These are phyloP conservation scores for Protosalanx chinensis DNA, from an alignment of 2,797 vertebrate species.

Conservation along the genomic window DNA sequence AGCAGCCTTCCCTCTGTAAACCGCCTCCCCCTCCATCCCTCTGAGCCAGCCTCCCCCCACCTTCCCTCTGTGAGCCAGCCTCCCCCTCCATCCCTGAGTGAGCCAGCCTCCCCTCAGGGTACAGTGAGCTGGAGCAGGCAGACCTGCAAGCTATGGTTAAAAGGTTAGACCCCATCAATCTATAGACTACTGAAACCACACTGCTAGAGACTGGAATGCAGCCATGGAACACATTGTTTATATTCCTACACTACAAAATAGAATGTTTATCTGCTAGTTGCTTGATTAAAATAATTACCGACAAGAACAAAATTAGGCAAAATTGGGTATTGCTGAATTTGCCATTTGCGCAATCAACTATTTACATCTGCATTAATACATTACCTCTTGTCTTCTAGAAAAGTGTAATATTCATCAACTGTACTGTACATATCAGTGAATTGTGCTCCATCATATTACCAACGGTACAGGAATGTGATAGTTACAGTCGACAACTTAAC, in stretches of 20 bases:
- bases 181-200: not conserved
- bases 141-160: not conserved
- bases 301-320: conserved; percentile 3
- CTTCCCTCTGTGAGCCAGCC: conserved; percentile 31
- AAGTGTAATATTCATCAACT: conserved; percentile 28
- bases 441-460: conserved; percentile 31
- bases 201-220: not conserved
- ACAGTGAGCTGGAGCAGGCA: not conserved
- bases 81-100: conserved; percentile 12
- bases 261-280: not conserved
- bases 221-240: not conserved
- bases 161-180: not conserved
- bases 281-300: not conserved
- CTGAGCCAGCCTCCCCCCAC: conserved; percentile 15
- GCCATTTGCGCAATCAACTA: conserved; percentile 24
- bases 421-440: conserved; percentile 23
- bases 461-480: conserved; percentile 15
- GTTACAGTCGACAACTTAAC: conserved; percentile 5
- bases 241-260: not conserved
- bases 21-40: conserved; percentile 10
- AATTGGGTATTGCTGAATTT: no score
- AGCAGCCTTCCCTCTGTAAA: not conserved
- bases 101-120: conserved; percentile 23
- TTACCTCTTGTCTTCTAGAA: conserved; percentile 33
- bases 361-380: conserved; percentile 19